Evolutionary conservation across 2,888 invertebrate genomes (phyloP), one percentile per base, ranked within the genome.

Genomic region (Mimas tiliae): DNA sequence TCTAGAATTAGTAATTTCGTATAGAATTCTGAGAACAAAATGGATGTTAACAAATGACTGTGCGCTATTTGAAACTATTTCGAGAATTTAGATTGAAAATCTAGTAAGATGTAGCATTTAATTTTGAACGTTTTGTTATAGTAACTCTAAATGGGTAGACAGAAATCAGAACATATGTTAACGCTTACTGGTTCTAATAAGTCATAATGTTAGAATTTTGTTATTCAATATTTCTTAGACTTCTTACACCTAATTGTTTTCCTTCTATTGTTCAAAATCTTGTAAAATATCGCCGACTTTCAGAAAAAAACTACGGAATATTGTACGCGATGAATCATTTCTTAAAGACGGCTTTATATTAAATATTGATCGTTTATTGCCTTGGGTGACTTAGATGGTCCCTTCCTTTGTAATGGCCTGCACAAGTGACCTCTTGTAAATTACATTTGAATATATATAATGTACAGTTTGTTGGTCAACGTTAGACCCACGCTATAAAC

Each of bases 291-390:
- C 12, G 19, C 51, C 1, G 21, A 21, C 19, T 51, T 19, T 27
- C 27, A 27, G 51, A 51, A 51, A 14, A 9, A 34, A 42, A 12
- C 45, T 64, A 21, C 42, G 19, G 67, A 65, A 67, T 73, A 70
- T 69, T 70, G 62, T 27, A 27, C 69, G 71, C 68, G 65, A 70
- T 68, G 70, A 69, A 73, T 71, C 68, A 68, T 27, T 62, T 48
- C 48, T 27, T 67, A 58, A 67, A 42, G 68, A 6, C 16, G 14
- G 19, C 19, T 66, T 0, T 66, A 67, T 71, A 70, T 69, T 70
- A 68, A 70, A 70, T 78, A 78, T 76, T 77, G 71, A 78, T 75
- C 64, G 63, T 7, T n/a, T 9, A 27, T 50, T 55, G 65, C 69
- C 64, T 67, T 42, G 16, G 66, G 52, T 34, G 42, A 27, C 4